phyloP scores from a whole-genome alignment of 1,140 invertebrate species.

The Sminthurinus signatus region DNA sequence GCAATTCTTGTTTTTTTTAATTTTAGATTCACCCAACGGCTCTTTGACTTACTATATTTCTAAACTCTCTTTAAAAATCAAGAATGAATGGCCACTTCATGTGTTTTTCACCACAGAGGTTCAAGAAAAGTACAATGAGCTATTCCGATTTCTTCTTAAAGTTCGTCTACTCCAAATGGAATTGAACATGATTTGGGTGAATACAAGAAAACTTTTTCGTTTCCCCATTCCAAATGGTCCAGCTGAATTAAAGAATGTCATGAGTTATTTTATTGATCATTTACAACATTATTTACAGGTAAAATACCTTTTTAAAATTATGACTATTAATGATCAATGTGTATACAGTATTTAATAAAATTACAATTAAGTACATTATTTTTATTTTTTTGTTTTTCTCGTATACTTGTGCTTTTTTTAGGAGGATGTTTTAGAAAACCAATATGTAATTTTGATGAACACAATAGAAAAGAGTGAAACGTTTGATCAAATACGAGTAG shows the following conservation, averaged over 20 bases:
- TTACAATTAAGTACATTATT: background rate
- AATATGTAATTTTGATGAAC: slow-evolving; percentile 24
- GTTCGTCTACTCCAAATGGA: slow-evolving; percentile 49
- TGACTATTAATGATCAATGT: background rate
- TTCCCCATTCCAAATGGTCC: slow-evolving; percentile 35
- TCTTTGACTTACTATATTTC: slow-evolving; percentile 2
- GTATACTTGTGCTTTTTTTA: background rate
- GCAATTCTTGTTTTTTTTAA: too few species aligned
- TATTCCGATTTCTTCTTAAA: slow-evolving; percentile 67
- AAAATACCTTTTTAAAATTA: background rate
- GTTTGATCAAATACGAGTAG: slow-evolving; percentile 37
- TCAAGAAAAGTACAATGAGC: slow-evolving; percentile 59
- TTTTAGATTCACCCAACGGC: background rate
- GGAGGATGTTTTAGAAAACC: slow-evolving; percentile 39
- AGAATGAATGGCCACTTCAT: slow-evolving; percentile 62
- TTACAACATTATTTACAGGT: slow-evolving; percentile 40
- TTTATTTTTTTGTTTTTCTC: too few species aligned
- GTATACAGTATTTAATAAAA: background rate
- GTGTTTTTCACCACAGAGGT: slow-evolving; percentile 63
- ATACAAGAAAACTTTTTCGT: slow-evolving; percentile 35
- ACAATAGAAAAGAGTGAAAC: slow-evolving; percentile 36
- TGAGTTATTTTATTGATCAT: slow-evolving; percentile 38
- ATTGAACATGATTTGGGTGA: slow-evolving; percentile 34
- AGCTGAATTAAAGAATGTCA: slow-evolving; percentile 31
- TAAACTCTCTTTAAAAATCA: slow-evolving; percentile 22